phyloP scores from a whole-genome alignment of 2,888 invertebrate species.

The Callyntrura sp. region DNA sequence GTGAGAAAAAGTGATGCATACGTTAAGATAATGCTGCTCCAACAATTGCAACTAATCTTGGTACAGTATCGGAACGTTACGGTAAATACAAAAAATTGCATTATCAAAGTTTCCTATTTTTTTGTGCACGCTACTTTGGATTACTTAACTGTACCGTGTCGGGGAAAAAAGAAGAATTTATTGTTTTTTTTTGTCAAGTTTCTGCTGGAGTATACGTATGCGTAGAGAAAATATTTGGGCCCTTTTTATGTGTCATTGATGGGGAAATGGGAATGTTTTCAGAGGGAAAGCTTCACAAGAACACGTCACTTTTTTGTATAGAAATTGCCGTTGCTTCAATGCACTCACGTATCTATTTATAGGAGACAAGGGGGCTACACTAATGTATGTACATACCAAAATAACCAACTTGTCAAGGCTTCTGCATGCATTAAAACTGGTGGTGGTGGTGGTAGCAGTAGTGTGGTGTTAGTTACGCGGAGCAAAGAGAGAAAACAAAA shows the following conservation, averaged over 20 bases:
- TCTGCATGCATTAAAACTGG: constrained; percentile 57
- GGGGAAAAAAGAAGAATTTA: constrained; percentile 23
- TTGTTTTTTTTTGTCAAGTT: constrained; percentile 59
- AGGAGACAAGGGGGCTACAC: constrained; percentile 41
- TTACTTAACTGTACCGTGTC: background rate
- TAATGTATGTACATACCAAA: constrained; percentile 73
- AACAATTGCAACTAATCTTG: constrained; percentile 59
- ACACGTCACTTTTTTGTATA: constrained; percentile 16
- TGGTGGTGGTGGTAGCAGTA: no score
- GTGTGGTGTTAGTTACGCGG: constrained; percentile 69
- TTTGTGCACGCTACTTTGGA: constrained; percentile 10
- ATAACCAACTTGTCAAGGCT: constrained; percentile 75
- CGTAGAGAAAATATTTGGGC: background rate
- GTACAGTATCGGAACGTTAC: constrained; percentile 3
- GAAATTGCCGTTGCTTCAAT: constrained; percentile 65
- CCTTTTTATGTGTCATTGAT: constrained; percentile 14
- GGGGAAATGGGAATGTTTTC: constrained; percentile 36
- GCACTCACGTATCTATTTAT: constrained; percentile 60
- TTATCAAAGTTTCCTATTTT: constrained; percentile 43
- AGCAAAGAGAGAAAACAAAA: constrained; percentile 47
- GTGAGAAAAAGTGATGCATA: constrained; percentile 59
- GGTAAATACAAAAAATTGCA: background rate
- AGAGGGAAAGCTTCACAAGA: constrained; percentile 66
- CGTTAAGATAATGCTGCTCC: no score
- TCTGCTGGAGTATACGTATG: background rate